Conservation (phyloP, 1,140 invertebrate species). For the Magallana ariakensis region DNA sequence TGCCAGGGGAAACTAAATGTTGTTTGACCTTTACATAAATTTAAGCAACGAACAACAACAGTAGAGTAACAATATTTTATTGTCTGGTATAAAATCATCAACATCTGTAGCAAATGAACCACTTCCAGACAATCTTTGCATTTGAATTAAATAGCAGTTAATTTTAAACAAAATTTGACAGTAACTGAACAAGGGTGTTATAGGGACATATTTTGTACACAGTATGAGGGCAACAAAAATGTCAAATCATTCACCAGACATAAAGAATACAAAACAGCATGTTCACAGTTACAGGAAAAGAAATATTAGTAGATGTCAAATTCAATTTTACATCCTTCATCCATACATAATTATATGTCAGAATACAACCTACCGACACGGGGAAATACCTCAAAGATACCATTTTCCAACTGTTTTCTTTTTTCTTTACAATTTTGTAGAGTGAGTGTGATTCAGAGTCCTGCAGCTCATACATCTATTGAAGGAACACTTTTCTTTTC, state of each 20-base stretch:
- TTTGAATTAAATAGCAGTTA: conserved; percentile 27
- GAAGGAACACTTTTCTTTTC: too few species aligned
- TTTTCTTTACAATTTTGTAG: too few species aligned
- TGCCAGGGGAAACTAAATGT: too few species aligned
- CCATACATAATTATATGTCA: not conserved
- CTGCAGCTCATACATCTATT: too few species aligned
- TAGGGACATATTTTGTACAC: not conserved
- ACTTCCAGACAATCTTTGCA: conserved; percentile 28
- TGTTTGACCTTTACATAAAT: too few species aligned
- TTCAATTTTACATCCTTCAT: not conserved
- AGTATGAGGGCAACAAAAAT: not conserved
- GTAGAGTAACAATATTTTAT: conserved; percentile 26
- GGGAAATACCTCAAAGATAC: too few species aligned
- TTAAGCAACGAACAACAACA: not conserved
- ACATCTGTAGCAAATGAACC: conserved; percentile 36
- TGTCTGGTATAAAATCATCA: conserved; percentile 38
- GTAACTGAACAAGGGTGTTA: not conserved
- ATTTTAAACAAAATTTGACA: not conserved
- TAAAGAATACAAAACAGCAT: not conserved
- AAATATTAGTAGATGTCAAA: not conserved
- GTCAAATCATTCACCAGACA: not conserved
- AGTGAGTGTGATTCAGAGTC: too few species aligned
- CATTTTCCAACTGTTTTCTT: too few species aligned
- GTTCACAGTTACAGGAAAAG: not conserved
- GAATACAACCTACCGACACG: too few species aligned